A percentile compares a stretch with the other conserved stretches of the same genome.
phyloP scores from a whole-genome alignment of 1,140 invertebrate species.

The Littorina saxatilis region DNA sequence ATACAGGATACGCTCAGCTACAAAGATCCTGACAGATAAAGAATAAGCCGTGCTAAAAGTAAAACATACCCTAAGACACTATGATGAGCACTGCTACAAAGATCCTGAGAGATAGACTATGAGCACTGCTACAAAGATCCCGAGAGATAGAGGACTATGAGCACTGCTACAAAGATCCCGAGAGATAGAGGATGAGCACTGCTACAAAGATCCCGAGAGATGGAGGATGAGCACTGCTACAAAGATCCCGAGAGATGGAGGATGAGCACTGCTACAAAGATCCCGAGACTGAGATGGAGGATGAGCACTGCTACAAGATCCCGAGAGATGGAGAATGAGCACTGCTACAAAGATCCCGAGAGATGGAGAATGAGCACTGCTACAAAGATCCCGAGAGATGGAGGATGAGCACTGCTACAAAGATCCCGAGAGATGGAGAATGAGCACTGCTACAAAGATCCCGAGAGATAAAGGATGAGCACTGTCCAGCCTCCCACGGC shows the following conservation, averaged over 20 bases:
- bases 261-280: not conserved
- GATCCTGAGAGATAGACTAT: not conserved
- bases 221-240: too few relatives aligned
- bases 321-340: not conserved
- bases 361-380: not conserved
- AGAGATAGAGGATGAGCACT: too few relatives aligned
- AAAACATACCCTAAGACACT: not conserved
- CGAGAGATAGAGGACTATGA: not conserved
- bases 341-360: too few relatives aligned
- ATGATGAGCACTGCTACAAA: not conserved
- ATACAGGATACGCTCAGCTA: too few relatives aligned
- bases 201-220: too few relatives aligned
- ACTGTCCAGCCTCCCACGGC: constrained; percentile 11
- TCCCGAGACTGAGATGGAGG: not conserved
- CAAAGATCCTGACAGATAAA: too few relatives aligned
- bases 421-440: too few relatives aligned
- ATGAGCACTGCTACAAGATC: not conserved
- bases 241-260: too few relatives aligned
- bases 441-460: not conserved
- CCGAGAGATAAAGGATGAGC: constrained; percentile 18
- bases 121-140: too few relatives aligned
- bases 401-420: too few relatives aligned
- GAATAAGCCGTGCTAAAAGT: not conserved
- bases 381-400: too few relatives aligned
- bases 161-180: too few relatives aligned